Evolutionary conservation across 1,140 invertebrate species (phyloP), one percentile per base, ranked within the genome.

Genomic region (Coptotermes formosanus): DNA sequence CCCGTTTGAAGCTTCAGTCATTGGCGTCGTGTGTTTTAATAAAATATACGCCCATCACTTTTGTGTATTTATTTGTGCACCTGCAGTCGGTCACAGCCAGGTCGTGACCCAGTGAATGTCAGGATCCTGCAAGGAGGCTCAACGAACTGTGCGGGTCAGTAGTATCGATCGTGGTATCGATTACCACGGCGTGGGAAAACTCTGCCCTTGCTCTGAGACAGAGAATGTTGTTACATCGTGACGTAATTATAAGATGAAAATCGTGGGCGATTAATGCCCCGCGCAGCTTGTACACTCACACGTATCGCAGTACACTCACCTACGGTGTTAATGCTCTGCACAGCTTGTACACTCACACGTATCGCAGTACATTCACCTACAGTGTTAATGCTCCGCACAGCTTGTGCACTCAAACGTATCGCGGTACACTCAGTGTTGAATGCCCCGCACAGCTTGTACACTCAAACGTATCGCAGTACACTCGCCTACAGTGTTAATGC

Each of bases 151-250:
- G 59, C 59, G 59, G 59, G 64, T 75, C 64, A 75, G 64, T 75
- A 75, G 64, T 75, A 75, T 75, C 64, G 64, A 75, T 75, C 64
- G 25, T 30, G 3, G 64, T 75, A 75, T 75, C 64, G 64, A 75
- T 75, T 75, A 75, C 64, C 64, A 30, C 64, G 14, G 64, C 64
- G 64, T 75, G 64, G 64, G 64, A 75, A 75, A 75, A 75, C 64
- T 75, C 25, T 75, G 64, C 64, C 64, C 64, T 75, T 75, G 64
- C 64, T 75, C 64, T 30, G n/a, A 75, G 64, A 75, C 64, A 75
- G 64, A 75, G 64, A 75, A 75, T 75, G 64, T 75, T 75, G 64
- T 75, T 75, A 75, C 30, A n/a, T 75, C 64, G 64, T 75, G 64
- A 75, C 14, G 64, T 75, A 75, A 75, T 75, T 75, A 75, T 75